Percentiles rank a stretch among this genome's conserved stretches.
phyloP scores from a whole-genome alignment of 1,140 invertebrate species.

The Melipona quadrifasciata region DNA sequence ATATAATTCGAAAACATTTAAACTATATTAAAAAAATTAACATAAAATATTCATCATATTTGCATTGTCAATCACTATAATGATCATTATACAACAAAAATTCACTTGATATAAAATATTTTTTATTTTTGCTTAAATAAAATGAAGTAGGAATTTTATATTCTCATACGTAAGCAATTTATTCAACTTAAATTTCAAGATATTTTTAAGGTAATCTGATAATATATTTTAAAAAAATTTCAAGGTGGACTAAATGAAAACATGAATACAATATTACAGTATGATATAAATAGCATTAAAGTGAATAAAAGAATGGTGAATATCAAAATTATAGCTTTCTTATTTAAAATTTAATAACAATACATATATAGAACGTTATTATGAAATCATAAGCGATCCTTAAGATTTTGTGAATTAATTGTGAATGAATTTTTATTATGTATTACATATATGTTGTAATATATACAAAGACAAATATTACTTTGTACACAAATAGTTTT shows the following conservation, averaged over 20 bases:
- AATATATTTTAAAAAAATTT: constrained; percentile 30
- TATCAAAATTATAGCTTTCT: not conserved
- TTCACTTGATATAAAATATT: not conserved
- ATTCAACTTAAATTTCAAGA: not conserved
- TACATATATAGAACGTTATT: not conserved
- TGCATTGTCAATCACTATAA: not conserved
- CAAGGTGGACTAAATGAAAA: constrained; percentile 43
- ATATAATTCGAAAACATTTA: constrained; percentile 4
- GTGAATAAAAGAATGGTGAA: not conserved
- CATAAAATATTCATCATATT: not conserved
- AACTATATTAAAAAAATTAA: not conserved
- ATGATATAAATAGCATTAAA: not conserved
- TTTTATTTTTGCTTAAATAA: not conserved
- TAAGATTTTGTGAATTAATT: not conserved
- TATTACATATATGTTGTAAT: not conserved
- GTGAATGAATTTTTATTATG: not conserved
- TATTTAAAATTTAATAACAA: not conserved
- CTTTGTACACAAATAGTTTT: constrained; percentile 16
- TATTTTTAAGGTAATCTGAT: not conserved
- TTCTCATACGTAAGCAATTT: not conserved
- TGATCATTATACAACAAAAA: not conserved
- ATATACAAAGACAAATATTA: not conserved
- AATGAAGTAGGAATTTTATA: not conserved
- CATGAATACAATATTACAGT: not conserved
- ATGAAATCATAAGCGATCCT: not conserved